Evolutionary conservation across 2,888 invertebrate species (phyloP).

Genomic region (Actias luna): DNA sequence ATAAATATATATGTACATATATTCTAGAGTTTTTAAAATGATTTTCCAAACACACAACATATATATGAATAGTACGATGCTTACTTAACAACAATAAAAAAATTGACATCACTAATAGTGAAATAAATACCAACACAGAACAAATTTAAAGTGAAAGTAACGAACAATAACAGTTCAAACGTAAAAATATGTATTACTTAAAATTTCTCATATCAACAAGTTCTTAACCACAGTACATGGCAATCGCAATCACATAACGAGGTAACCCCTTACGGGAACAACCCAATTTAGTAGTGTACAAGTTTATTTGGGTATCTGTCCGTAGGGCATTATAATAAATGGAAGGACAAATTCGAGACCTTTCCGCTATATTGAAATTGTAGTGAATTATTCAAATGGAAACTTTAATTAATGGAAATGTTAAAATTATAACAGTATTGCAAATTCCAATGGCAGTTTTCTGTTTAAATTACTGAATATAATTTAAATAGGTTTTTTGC

Average conservation of each 20-base stretch:
- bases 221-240: conserved; percentile 34
- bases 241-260: conserved; percentile 72
- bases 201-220: conserved; percentile 17
- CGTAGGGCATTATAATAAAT: conserved; percentile 70
- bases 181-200: conserved; percentile 3
- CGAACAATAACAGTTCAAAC: neutral
- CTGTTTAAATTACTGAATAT: neutral
- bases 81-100: neutral
- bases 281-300: conserved; percentile 76
- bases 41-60: too few species aligned
- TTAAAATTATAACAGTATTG: conserved; percentile 17
- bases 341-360: conserved; percentile 67
- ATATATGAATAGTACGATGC: neutral
- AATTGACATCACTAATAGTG: neutral
- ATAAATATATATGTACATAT: too few species aligned
- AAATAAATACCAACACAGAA: neutral
- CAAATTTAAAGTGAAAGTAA: neutral
- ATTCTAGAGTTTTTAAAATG: too few species aligned
- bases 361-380: conserved; percentile 65
- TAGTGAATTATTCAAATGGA: conserved; percentile 45
- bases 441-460: neutral
- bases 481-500: too few species aligned
- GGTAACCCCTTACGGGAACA: conserved; percentile 64
- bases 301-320: conserved; percentile 74
- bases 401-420: conserved; percentile 45